Evolutionary conservation across 2,888 invertebrate genomes (phyloP).

Genomic region (Sarcophaga variegata): DNA sequence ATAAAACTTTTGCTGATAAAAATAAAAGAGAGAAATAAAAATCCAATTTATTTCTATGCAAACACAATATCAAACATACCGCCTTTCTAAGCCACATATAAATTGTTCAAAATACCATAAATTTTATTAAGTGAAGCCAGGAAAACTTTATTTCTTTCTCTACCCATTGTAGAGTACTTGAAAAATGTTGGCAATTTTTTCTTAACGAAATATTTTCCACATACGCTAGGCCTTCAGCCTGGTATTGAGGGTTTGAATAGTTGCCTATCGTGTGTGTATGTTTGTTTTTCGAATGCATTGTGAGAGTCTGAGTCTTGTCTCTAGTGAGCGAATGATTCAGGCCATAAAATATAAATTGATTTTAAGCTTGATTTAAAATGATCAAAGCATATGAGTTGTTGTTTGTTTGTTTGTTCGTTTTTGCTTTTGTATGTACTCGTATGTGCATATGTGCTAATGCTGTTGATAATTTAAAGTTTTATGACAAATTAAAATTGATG

Average conservation of each 20-base stretch:
- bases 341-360: conserved; percentile 62
- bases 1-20: too few species aligned
- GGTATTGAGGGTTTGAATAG: conserved; percentile 30
- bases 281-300: background rate
- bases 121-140: background rate
- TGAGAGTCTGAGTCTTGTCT: conserved; percentile 17
- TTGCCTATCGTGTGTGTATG: background rate
- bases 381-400: conserved; percentile 24
- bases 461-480: conserved; percentile 53
- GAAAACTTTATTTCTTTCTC: background rate
- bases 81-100: background rate
- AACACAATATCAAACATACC: too few species aligned
- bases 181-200: too few species aligned
- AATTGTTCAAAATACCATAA: too few species aligned
- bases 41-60: too few species aligned
- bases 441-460: background rate
- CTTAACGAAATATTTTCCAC: too few species aligned
- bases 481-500: conserved; percentile 68
- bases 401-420: too few species aligned
- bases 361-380: conserved; percentile 62
- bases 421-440: background rate
- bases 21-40: too few species aligned
- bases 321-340: conserved; percentile 34
- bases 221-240: conserved; percentile 28
- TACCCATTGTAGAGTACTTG: too few species aligned